Conservation (phyloP, 2,888 invertebrate genomes). For the Acrobeloides nanus region DNA sequence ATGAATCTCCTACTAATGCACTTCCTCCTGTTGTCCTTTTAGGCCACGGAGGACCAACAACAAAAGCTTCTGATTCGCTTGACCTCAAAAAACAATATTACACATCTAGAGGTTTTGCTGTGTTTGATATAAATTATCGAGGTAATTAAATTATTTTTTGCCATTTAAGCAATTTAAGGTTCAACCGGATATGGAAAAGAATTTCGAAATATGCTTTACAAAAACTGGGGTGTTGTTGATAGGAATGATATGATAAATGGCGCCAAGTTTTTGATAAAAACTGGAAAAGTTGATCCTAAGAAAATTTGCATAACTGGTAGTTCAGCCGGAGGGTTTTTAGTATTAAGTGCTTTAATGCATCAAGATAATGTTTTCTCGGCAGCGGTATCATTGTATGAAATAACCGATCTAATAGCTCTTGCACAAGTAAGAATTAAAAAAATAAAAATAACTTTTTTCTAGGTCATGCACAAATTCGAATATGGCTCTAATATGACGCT, state of each 20-base stretch:
- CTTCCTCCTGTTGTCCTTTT: slow-evolving; percentile 55
- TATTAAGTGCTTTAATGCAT: slow-evolving; percentile 31
- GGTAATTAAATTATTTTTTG: too few species aligned
- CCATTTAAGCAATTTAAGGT: too few species aligned
- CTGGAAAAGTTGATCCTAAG: slow-evolving; percentile 54
- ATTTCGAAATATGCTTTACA: slow-evolving; percentile 52
- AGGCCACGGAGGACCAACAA: slow-evolving; percentile 57
- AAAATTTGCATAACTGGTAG: slow-evolving; percentile 56
- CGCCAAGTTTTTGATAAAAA: slow-evolving; percentile 55
- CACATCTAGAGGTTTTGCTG: slow-evolving; percentile 54
- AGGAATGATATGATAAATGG: slow-evolving; percentile 56
- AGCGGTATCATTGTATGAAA: slow-evolving; percentile 56
- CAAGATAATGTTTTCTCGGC: slow-evolving; percentile 54
- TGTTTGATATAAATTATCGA: slow-evolving; percentile 57
- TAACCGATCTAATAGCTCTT: slow-evolving; percentile 55
- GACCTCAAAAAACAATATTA: slow-evolving; percentile 54
- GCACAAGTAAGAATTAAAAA: too few species aligned
- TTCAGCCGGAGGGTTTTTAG: slow-evolving; percentile 53
- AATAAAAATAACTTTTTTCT: too few species aligned
- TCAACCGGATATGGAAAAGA: slow-evolving; percentile 56
- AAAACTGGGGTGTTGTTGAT: slow-evolving; percentile 56
- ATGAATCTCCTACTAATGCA: slow-evolving; percentile 36
- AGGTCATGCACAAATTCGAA: too few species aligned
- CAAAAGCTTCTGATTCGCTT: slow-evolving; percentile 37
- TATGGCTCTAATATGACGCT: too few species aligned